Evolutionary conservation across 2,113 vertebrate species (phyloP).

Genomic region (Perca schrenkii): DNA sequence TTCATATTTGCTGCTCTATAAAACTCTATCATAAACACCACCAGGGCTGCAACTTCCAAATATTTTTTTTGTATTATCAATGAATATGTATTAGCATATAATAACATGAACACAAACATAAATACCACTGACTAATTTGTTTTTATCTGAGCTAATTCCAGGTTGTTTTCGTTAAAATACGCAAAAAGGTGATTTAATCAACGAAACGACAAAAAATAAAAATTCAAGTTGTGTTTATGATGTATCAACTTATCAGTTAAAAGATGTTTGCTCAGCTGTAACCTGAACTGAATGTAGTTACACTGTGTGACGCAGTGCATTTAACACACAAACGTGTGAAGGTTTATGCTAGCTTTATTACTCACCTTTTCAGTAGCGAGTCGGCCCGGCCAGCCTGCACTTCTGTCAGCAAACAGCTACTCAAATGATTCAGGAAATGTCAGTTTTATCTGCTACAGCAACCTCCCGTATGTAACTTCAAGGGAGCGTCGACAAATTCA

Average conservation of each 20-base stretch:
- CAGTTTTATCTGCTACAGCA: not conserved
- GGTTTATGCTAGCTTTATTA: not conserved
- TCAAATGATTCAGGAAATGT: not conserved
- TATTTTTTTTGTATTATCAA: too few relatives aligned
- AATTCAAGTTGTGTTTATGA: not conserved
- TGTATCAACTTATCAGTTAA: not conserved
- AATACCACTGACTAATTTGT: not conserved
- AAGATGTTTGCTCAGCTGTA: not conserved
- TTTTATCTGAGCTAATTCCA: not conserved
- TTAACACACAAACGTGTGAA: too few relatives aligned
- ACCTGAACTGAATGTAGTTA: not conserved
- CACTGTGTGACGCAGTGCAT: not conserved
- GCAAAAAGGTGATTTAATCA: not conserved
- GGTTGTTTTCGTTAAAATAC: not conserved
- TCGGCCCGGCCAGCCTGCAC: not conserved
- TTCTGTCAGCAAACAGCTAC: not conserved
- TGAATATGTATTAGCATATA: too few relatives aligned
- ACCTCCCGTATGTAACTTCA: not conserved
- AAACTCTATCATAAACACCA: too few relatives aligned
- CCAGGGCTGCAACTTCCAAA: too few relatives aligned
- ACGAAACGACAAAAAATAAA: not conserved
- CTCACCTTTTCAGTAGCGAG: not conserved
- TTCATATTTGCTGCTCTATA: too few relatives aligned
- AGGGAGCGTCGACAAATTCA: conserved; percentile 21
- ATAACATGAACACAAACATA: too few relatives aligned